phyloP scores from a whole-genome alignment of 2,797 vertebrate species.

The Fundulus diaphanus region DNA sequence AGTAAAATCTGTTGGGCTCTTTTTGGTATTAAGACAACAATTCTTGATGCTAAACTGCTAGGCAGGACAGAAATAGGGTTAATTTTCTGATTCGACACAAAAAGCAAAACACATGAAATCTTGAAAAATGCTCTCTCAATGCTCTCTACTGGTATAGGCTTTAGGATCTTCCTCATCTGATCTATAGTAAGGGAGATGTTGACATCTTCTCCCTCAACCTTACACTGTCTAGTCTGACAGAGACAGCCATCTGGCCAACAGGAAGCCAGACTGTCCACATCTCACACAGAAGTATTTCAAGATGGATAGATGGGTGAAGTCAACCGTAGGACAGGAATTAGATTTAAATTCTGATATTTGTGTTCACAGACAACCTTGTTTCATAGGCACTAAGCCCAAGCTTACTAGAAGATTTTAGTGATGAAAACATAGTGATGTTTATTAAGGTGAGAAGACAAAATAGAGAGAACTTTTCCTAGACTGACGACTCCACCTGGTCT shows the following conservation, averaged over 20 bases:
- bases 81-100: neutral
- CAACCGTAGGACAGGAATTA: neutral
- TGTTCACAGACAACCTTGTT: neutral
- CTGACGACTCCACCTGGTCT: conserved; percentile 3
- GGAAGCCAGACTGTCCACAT: conserved; percentile 55
- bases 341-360: neutral
- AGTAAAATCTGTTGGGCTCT: too few species aligned
- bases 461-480: conserved; percentile 9
- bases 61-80: too few species aligned
- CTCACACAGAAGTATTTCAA: conserved; percentile 33
- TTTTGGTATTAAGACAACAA: too few species aligned
- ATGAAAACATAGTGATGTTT: neutral
- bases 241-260: conserved; percentile 49
- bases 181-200: conserved; percentile 15
- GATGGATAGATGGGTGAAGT: neutral
- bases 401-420: neutral
- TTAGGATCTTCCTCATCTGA: neutral
- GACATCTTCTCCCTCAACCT: neutral
- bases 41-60: too few species aligned
- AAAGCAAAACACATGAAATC: neutral
- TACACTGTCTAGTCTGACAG: conserved; percentile 7
- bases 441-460: neutral
- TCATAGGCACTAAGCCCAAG: neutral
- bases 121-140: neutral
- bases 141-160: neutral